A percentile compares a stretch with the other conserved stretches of the same genome.
These are phyloP conservation scores for Spilosoma lubricipeda DNA, from an alignment of 2,888 invertebrate genomes.

Conservation along the genomic window DNA sequence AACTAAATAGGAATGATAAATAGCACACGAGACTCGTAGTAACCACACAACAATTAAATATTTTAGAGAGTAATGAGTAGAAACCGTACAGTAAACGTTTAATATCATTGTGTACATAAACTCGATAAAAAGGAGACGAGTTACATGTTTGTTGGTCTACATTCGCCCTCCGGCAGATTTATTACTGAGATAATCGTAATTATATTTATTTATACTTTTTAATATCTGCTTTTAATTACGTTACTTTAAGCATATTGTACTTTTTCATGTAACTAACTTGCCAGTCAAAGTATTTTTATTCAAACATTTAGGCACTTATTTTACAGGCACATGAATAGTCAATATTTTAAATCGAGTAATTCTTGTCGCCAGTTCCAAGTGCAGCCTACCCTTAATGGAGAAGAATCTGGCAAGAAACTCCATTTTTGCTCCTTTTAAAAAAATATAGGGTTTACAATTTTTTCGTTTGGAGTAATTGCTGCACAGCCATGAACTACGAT, in stretches of 20 bases:
- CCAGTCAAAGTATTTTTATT: no score
- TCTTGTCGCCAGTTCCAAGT: no score
- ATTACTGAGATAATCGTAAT: background rate
- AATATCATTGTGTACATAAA: constrained; percentile 18
- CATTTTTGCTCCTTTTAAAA: no score
- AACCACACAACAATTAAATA: constrained; percentile 5
- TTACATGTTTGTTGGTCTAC: background rate
- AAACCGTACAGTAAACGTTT: constrained; percentile 11
- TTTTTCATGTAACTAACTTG: no score
- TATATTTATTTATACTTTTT: background rate
- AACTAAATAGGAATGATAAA: constrained; percentile 12
- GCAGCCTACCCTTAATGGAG: no score
- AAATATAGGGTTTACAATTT: no score
- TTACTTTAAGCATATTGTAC: background rate
- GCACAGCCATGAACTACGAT: no score
- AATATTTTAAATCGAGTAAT: no score
- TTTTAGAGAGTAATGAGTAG: constrained; percentile 2
- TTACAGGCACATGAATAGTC: no score
- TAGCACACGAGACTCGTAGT: constrained; percentile 17
- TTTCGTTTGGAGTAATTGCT: no score
- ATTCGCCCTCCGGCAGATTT: constrained; percentile 2
- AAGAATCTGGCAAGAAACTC: no score
- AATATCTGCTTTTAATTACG: background rate
- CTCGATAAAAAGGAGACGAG: constrained; percentile 16
- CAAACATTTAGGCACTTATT: no score